Base-by-base conservation (phyloP, 2,113 vertebrate genomes). In the Cavia aperea region DNA sequence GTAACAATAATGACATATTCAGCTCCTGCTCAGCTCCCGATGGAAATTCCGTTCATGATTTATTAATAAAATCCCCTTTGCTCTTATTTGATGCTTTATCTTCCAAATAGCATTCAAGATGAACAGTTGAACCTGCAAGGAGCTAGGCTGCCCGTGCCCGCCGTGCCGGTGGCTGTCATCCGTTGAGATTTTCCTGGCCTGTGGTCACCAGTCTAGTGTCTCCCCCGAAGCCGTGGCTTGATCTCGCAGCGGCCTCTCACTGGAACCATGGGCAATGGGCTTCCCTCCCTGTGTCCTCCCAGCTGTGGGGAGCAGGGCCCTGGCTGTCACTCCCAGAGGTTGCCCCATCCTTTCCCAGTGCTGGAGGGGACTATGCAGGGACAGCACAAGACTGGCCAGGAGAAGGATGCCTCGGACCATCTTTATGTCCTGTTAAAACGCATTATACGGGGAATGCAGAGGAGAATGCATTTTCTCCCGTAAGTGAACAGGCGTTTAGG, bases 301-400 rank as follows among this genome's bases (percentile, higher is more conserved):
- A 33, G 65, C 63, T 23, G 8, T 23, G 63, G 90, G 94, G 75
- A 87, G 58, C 0, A 0, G 29, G 88, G 72, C 90, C 39, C 19
- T 83, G 77, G 75, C 56, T 93, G 66, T 65, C 33, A 4, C n/a
- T 85, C 91, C 19, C 78, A 83, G 86, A 93, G 77, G 94, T 95
- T 16, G 89, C 93, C 62, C 97, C 68, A 2, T 90, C 16, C 62
- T 93, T 96, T 97, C 96, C 93, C 46, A 82, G 93, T 85, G 73
- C 73, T 77, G 62, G 65, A 1, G 3, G 81, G 96, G 88, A 96
- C 78, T 95, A 89, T 96, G 92, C 4, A 29, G 60, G 63, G 39
- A 84, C 94, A 93, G 95, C 96, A 94, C 18, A 78, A 54, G 26
- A n/a, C 51, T 21, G 16, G 43, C 1, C 2, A 88, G 83, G 81